These are phyloP conservation scores for Idaea biselata DNA, from an alignment of 2,888 invertebrate genomes.

Conservation along the genomic window DNA sequence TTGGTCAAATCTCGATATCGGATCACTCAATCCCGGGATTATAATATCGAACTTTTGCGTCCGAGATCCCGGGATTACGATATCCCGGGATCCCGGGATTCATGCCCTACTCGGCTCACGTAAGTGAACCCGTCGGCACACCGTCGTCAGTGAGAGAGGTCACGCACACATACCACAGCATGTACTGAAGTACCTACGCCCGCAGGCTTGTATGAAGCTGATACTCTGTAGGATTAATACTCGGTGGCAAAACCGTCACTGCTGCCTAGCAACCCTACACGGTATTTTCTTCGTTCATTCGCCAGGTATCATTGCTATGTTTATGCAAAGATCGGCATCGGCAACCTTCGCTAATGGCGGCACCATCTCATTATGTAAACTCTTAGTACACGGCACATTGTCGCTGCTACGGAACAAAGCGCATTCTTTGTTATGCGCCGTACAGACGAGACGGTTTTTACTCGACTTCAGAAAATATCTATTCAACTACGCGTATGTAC, in stretches of 20 bases:
- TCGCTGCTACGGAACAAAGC: constrained; percentile 39
- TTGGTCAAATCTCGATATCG: too few species aligned
- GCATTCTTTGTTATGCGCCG: constrained; percentile 33
- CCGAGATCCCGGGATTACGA: too few species aligned
- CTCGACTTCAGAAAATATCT: background rate
- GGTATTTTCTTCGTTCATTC: background rate
- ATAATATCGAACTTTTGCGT: too few species aligned
- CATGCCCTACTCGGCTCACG: too few species aligned
- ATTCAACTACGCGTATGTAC: background rate
- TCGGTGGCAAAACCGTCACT: background rate
- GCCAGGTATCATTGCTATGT: constrained; percentile 1
- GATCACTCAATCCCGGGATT: too few species aligned
- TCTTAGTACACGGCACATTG: constrained; percentile 31
- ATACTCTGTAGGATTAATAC: background rate
- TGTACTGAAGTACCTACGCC: too few species aligned
- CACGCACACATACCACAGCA: too few species aligned
- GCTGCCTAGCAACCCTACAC: background rate
- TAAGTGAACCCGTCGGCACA: too few species aligned
- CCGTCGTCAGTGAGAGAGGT: too few species aligned
- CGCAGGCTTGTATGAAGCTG: too few species aligned
- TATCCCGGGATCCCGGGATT: too few species aligned
- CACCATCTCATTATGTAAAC: constrained; percentile 46
- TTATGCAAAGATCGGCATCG: constrained; percentile 16
- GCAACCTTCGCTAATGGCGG: constrained; percentile 29
- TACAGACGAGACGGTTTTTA: constrained; percentile 14